Evolutionary conservation across 2,113 vertebrate species (phyloP).

Genomic region (Herpailurus yagouaroundi): DNA sequence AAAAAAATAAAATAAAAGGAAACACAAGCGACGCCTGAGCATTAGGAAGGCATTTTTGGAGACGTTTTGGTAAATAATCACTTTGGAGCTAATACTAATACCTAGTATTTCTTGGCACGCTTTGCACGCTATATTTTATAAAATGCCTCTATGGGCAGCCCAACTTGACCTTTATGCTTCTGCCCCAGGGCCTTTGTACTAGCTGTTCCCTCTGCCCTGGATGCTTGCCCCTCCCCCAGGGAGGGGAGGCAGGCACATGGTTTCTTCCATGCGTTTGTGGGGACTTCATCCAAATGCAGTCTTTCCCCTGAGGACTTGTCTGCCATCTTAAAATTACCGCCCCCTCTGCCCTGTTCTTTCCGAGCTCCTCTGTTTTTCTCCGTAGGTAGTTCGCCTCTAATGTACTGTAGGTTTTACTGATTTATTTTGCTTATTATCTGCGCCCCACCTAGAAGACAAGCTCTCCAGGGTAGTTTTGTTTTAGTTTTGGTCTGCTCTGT

Average conservation of each 20-base stretch:
- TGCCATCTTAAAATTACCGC: background rate
- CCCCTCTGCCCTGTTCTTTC: background rate
- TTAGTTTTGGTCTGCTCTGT: background rate
- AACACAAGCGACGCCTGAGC: background rate
- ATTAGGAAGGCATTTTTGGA: background rate
- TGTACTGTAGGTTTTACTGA: background rate
- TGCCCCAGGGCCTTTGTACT: background rate
- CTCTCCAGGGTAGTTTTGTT: background rate
- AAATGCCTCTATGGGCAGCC: background rate
- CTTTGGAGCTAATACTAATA: background rate
- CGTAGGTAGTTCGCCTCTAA: background rate
- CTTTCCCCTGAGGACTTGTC: background rate
- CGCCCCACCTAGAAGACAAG: background rate
- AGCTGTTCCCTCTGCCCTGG: too few relatives aligned
- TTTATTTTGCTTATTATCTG: background rate
- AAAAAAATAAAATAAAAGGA: background rate
- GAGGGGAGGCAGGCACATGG: background rate
- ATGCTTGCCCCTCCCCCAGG: accelerated
- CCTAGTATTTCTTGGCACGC: background rate
- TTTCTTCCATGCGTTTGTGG: background rate
- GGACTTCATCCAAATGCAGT: background rate
- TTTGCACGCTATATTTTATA: background rate
- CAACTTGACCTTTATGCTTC: background rate
- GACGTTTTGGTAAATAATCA: background rate
- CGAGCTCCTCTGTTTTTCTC: background rate